These are phyloP conservation scores for Microcebus jonahi DNA, from an alignment of 2,113 vertebrate genomes.

Conservation along the genomic window DNA sequence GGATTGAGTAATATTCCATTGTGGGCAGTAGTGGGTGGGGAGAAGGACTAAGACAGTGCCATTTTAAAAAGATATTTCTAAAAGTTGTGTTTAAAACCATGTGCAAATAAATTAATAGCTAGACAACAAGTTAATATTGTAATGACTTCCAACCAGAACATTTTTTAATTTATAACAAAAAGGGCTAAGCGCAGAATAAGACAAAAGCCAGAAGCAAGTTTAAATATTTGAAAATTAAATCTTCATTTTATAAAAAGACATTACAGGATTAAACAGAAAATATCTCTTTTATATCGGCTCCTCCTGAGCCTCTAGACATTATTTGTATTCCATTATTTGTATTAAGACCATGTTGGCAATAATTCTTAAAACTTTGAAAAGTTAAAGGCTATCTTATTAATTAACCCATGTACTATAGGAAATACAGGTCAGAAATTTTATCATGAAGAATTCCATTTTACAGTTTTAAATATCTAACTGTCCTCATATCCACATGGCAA, in stretches of 20 bases:
- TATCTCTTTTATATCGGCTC: slow-evolving; percentile 69
- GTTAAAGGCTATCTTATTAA: slow-evolving; percentile 19
- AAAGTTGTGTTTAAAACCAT: slow-evolving; percentile 56
- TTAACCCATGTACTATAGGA: not conserved
- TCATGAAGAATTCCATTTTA: not conserved
- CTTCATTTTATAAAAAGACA: slow-evolving; percentile 72
- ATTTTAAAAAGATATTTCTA: not conserved
- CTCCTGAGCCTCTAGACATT: slow-evolving; percentile 39
- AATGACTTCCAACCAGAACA: slow-evolving; percentile 3
- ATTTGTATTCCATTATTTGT: slow-evolving; percentile 53
- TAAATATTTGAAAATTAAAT: slow-evolving; percentile 77
- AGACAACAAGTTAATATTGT: slow-evolving; percentile 61
- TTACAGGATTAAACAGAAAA: slow-evolving; percentile 74
- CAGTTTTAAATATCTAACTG: not conserved
- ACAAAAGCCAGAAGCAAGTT: slow-evolving; percentile 69
- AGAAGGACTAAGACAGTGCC: not conserved
- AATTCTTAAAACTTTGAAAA: slow-evolving; percentile 56
- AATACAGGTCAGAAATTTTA: not conserved
- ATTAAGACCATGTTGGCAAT: not conserved
- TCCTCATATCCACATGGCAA: not conserved
- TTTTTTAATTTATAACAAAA: slow-evolving; percentile 53
- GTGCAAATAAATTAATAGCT: slow-evolving; percentile 55
- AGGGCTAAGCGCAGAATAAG: slow-evolving; percentile 18
- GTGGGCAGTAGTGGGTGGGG: too few relatives aligned
- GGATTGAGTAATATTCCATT: too few relatives aligned